These are phyloP conservation scores for Indicator maculatus DNA, from an alignment of 2,113 vertebrate species.

Conservation along the genomic window DNA sequence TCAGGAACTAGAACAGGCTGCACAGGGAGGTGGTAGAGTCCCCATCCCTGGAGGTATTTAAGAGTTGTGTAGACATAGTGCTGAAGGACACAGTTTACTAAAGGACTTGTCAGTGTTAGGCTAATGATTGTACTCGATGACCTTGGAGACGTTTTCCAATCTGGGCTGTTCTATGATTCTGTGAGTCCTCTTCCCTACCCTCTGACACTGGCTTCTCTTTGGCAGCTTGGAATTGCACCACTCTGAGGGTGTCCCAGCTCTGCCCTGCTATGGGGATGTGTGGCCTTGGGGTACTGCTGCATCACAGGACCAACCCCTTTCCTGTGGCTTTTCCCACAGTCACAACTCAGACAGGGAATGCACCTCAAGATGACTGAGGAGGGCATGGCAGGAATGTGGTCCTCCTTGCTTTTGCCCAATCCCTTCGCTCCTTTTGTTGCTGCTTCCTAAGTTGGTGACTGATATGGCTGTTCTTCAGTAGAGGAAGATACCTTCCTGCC, in stretches of 20 bases:
- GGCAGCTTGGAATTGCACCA: neutral
- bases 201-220: neutral
- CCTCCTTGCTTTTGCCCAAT: neutral
- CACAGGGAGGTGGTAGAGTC: too few relatives aligned
- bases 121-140: too few relatives aligned
- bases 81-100: too few relatives aligned
- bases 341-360: neutral
- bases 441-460: neutral
- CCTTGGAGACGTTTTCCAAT: too few relatives aligned
- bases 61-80: too few relatives aligned
- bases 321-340: neutral
- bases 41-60: too few relatives aligned
- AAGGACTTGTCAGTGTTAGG: too few relatives aligned
- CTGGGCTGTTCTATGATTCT: too few relatives aligned
- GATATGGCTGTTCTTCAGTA: neutral
- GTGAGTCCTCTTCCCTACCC: neutral
- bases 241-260: neutral
- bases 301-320: neutral
- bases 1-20: too few relatives aligned
- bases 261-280: fast-evolving
- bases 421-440: neutral
- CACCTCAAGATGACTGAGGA: neutral
- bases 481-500: neutral
- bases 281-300: neutral
- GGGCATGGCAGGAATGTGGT: neutral